Conservation (phyloP, 2,113 vertebrate genomes). For the Sprattus sprattus region DNA sequence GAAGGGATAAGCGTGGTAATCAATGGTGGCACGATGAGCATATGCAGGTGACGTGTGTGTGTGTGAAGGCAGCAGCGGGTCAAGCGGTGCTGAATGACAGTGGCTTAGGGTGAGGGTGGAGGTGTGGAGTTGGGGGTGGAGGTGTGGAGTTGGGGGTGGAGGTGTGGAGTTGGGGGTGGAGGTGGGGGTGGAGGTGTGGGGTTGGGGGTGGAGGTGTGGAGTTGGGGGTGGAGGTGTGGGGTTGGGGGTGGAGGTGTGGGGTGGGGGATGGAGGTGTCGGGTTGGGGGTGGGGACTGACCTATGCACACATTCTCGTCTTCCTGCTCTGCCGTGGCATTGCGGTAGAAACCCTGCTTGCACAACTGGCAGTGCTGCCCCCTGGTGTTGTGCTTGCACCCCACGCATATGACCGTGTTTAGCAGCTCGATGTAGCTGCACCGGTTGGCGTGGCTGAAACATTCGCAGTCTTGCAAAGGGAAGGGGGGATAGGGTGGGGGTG, state of each 20-base stretch:
- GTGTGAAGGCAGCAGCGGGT: background rate
- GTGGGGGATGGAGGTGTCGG: background rate
- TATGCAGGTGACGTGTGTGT: slow-evolving; percentile 34
- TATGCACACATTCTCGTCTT: slow-evolving; percentile 99
- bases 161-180: no score
- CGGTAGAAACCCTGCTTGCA: slow-evolving; percentile 99
- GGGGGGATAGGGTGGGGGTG: slow-evolving; percentile 63
- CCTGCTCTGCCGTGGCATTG: slow-evolving; percentile 96
- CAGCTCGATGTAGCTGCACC: slow-evolving; percentile 99
- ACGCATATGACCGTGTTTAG: slow-evolving; percentile 98
- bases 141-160: background rate
- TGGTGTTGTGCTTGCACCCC: slow-evolving; percentile 99
- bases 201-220: slow-evolving; percentile 39
- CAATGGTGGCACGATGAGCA: slow-evolving; percentile 28
- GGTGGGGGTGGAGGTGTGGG: background rate
- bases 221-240: slow-evolving; percentile 39
- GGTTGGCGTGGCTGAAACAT: slow-evolving; percentile 99
- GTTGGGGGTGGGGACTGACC: slow-evolving; percentile 79
- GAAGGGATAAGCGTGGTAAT: slow-evolving; percentile 37
- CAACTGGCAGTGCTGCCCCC: slow-evolving; percentile 98
- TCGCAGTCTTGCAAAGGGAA: slow-evolving; percentile 97
- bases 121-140: background rate
- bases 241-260: background rate
- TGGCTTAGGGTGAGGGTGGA: background rate
- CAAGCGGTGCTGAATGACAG: background rate